Evolutionary conservation across 2,888 invertebrate genomes (phyloP), one percentile per base, ranked within the genome.

Genomic region (Pediacus dermestoides): DNA sequence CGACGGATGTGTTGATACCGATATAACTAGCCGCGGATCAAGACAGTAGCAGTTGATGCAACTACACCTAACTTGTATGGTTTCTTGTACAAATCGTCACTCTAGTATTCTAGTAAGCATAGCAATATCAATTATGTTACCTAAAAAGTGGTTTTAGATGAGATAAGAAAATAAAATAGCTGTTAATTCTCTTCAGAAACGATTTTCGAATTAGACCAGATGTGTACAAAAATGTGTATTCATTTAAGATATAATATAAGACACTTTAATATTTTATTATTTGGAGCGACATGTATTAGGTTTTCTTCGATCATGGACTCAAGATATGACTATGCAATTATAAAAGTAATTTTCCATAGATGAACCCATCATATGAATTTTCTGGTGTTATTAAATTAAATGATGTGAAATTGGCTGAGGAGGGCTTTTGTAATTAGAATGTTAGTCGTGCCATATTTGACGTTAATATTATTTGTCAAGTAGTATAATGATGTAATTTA

Each of bases 11-110:
- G 52, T 45, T 44, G 47, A 34, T 53, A 55, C 50, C 55, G 44
- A 48, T 46, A 44, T 43, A 42, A 43, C 49, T 45, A 42, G 56
- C 50, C 52, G 52, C 53, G 52, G 37, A 43, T 44, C 34, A 56
- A 56, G 53, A 56, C 57, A 54, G 57, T 56, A 56, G 55, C 53
- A 22, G 45, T 46, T 45, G 45, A 45, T 42, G 39, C 42, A 36
- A 39, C 42, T 42, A 26, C n/a, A 36, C 32, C 41, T 27, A 34
- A 33, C 40, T 39, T 27, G 34, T 30, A 30, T 21, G 27, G 42
- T 34, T 38, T n/a, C n/a, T 32, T 30, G 30, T 16, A 33, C 45
- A 42, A 45, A 45, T 45, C 41, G 45, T 45, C 42, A 45, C n/a
- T n/a, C n/a, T n/a, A n/a, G n/a, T n/a, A n/a, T n/a, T n/a, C n/a